Percentiles rank a stretch among this genome's conserved stretches.
Conservation (phyloP, 2,888 invertebrate genomes). For the Lottia gigantea region DNA sequence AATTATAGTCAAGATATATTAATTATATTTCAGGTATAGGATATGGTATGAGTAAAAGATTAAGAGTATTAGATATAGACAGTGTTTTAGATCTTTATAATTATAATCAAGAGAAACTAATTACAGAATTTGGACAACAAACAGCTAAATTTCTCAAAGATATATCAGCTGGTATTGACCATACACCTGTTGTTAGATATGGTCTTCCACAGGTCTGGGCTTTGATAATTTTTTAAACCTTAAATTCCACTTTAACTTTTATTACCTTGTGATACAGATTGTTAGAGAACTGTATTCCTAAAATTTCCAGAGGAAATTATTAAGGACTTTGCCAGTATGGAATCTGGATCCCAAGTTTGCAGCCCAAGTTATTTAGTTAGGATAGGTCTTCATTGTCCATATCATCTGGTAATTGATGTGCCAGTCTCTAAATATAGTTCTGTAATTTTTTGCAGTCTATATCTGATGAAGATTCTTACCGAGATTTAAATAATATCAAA, state of each 20-base stretch:
- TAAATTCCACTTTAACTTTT: too few species aligned
- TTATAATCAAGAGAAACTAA: constrained; percentile 38
- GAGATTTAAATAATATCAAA: constrained; percentile 39
- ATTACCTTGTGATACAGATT: too few species aligned
- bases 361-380: too few species aligned
- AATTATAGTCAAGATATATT: constrained; percentile 39
- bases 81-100: constrained; percentile 75
- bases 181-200: constrained; percentile 78
- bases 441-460: constrained; percentile 40
- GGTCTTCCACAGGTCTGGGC: constrained; percentile 78
- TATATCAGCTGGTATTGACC: constrained; percentile 81
- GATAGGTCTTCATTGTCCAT: too few species aligned
- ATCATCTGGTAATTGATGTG: too few species aligned
- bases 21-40: constrained; percentile 78
- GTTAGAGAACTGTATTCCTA: too few species aligned
- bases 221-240: too few species aligned
- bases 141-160: constrained; percentile 78
- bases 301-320: too few species aligned
- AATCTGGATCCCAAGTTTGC: too few species aligned
- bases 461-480: constrained; percentile 59
- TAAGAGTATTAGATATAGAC: constrained; percentile 76
- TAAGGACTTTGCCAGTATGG: too few species aligned
- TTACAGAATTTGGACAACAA: constrained; percentile 73
- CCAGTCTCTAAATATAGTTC: too few species aligned
- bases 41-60: constrained; percentile 76